These are phyloP conservation scores for Xanthorhoe designata DNA, from an alignment of 2,888 invertebrate genomes.

Conservation along the genomic window DNA sequence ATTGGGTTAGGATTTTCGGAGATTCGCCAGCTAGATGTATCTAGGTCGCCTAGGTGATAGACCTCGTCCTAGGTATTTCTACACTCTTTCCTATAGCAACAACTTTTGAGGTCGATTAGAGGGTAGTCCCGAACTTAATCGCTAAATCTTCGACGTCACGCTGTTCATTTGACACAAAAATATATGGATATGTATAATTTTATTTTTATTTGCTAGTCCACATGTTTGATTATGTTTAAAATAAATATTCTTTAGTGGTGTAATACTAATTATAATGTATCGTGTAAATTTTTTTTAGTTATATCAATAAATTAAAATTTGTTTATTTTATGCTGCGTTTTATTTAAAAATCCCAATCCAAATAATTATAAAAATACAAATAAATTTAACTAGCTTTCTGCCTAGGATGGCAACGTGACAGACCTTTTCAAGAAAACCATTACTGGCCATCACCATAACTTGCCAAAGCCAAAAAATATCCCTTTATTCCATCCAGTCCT, in stretches of 20 bases:
- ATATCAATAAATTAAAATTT: conserved; percentile 86
- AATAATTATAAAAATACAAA: too few relatives aligned
- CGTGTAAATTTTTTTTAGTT: conserved; percentile 84
- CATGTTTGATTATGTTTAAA: conserved; percentile 78
- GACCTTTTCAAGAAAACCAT: too few relatives aligned
- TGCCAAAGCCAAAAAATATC: too few relatives aligned
- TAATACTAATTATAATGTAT: conserved; percentile 85
- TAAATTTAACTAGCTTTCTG: too few relatives aligned
- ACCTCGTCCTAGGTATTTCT: neutral
- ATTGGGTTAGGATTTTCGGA: conserved; percentile 9
- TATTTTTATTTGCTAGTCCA: conserved; percentile 84
- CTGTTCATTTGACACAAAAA: conserved; percentile 41
- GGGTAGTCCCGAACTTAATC: conserved; percentile 19
- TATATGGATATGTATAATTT: conserved; percentile 70
- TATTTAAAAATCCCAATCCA: conserved; percentile 48
- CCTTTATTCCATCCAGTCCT: too few relatives aligned
- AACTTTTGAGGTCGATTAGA: conserved; percentile 16
- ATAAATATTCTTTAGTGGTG: conserved; percentile 83
- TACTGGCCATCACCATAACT: too few relatives aligned
- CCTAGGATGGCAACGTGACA: too few relatives aligned
- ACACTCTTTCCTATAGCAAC: conserved; percentile 4
- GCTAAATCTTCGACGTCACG: conserved; percentile 10
- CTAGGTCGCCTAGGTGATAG: neutral
- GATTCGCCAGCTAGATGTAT: neutral
- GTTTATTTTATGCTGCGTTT: conserved; percentile 80